Evolutionary conservation across 2,113 vertebrate genomes (phyloP).

Genomic region (Strigops habroptila): DNA sequence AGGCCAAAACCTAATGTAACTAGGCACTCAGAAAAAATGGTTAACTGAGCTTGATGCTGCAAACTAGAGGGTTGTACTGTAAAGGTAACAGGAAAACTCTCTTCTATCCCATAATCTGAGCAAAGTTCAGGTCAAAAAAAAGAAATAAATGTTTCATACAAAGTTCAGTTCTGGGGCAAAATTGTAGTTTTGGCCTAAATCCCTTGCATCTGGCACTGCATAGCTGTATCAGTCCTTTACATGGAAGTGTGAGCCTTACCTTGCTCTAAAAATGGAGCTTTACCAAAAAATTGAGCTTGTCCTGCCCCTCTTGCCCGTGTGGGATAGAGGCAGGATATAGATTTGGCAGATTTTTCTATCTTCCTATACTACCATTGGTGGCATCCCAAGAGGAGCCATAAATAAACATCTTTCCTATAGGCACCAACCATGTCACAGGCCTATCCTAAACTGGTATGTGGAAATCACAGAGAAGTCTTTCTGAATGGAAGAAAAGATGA

Average conservation of each 20-base stretch:
- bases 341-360: not conserved
- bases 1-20: not conserved
- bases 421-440: not conserved
- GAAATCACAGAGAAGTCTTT: not conserved
- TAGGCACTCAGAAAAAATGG: not conserved
- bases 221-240: not conserved
- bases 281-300: accelerated
- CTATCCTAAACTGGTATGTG: not conserved
- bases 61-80: not conserved
- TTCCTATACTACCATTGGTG: not conserved
- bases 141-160: not conserved
- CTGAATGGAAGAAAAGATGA: not conserved
- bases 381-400: not conserved
- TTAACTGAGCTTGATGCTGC: not conserved
- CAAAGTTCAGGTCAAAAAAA: not conserved
- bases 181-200: not conserved
- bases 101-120: not conserved
- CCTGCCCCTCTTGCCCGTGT: not conserved
- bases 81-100: not conserved
- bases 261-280: not conserved
- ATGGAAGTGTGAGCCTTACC: not conserved
- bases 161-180: not conserved
- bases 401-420: not conserved
- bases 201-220: not conserved
- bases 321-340: not conserved